Conservation (phyloP, 2,888 invertebrate genomes). For the Listrodromus nycthemerus region DNA sequence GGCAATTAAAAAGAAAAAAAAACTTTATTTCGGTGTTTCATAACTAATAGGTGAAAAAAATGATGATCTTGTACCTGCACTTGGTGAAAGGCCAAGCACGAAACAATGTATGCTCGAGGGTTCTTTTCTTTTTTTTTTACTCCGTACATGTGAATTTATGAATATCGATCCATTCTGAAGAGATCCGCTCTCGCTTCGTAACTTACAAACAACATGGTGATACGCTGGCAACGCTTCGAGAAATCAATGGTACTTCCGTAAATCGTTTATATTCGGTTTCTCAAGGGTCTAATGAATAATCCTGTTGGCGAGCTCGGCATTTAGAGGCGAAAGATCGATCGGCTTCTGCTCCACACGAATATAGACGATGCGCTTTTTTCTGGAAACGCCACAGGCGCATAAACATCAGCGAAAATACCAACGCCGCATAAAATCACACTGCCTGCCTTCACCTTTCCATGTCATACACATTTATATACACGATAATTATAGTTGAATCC, state of each 20-base stretch:
- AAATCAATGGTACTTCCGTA: slow-evolving; percentile 67
- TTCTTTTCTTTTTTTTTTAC: slow-evolving; percentile 7
- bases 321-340: slow-evolving; percentile 54
- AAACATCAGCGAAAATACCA: slow-evolving; percentile 65
- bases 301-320: slow-evolving; percentile 53
- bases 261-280: slow-evolving; percentile 58
- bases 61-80: not conserved
- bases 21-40: not conserved
- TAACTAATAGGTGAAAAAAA: not conserved
- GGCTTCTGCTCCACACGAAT: slow-evolving; percentile 50
- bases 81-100: not conserved
- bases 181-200: slow-evolving; percentile 51
- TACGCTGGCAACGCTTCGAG: slow-evolving; percentile 68
- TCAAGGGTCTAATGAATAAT: slow-evolving; percentile 52
- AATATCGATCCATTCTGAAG: slow-evolving; percentile 3
- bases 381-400: slow-evolving; percentile 52
- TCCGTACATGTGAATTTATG: not conserved
- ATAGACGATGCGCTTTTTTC: slow-evolving; percentile 7
- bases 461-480: slow-evolving; percentile 25
- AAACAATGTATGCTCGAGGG: not conserved
- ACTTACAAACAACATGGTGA: slow-evolving; percentile 54
- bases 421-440: slow-evolving; percentile 48
- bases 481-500: slow-evolving; percentile 20
- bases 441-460: slow-evolving; percentile 66
- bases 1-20: not conserved